A percentile compares a stretch with the other conserved stretches of the same genome.
Conservation (phyloP, 1,140 invertebrate species). For the Aphis craccivora region DNA sequence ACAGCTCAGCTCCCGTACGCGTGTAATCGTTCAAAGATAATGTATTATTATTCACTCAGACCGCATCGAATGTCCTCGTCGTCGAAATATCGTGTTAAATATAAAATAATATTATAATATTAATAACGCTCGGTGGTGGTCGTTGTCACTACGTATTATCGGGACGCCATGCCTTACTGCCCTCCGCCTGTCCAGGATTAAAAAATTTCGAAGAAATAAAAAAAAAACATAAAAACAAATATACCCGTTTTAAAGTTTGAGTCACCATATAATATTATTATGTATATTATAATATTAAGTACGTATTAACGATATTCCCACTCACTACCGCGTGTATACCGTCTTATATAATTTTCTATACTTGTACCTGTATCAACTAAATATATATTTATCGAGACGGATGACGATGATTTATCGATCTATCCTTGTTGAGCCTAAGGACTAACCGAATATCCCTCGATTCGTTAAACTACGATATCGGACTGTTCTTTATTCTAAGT, state of each 20-base stretch:
- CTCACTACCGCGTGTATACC: not conserved
- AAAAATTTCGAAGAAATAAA: not conserved
- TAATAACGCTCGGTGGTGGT: not conserved
- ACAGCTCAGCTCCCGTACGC: not conserved
- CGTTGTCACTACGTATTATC: not conserved
- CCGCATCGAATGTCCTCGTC: not conserved
- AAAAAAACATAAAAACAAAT: not conserved
- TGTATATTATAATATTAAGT: constrained; percentile 1
- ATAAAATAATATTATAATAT: not conserved
- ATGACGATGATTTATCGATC: constrained; percentile 7
- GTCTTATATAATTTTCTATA: not conserved
- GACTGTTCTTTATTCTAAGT: not conserved
- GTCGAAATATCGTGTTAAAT: not conserved
- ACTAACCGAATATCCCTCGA: not conserved
- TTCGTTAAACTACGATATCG: not conserved
- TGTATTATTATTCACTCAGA: not conserved
- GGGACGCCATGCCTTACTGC: not conserved
- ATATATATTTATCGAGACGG: not conserved
- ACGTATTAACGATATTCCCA: not conserved
- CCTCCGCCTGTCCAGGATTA: not conserved
- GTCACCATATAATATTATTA: not conserved
- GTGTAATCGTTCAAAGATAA: constrained; percentile 1
- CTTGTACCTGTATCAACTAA: not conserved
- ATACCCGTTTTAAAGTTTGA: not conserved
- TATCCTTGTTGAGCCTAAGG: not conserved